Conservation (phyloP, 2,888 invertebrate species). For the Hemistola chrysoprasaria region DNA sequence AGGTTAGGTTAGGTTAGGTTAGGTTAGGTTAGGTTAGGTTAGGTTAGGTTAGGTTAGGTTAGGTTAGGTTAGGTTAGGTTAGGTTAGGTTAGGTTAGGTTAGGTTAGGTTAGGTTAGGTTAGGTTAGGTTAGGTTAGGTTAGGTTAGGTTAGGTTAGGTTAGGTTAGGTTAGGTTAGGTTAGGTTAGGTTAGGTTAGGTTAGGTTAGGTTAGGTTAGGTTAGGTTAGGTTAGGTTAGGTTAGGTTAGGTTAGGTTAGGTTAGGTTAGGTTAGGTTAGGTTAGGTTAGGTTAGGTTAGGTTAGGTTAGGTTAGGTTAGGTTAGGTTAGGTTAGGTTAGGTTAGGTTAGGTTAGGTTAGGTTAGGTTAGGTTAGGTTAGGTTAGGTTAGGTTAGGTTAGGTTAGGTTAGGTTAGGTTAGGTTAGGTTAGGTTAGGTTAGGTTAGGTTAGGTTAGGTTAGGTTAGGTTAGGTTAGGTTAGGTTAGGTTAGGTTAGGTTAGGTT, state of each 20-base stretch:
- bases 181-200: constrained; percentile 17
- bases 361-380: constrained; percentile 5
- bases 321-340: too few relatives aligned
- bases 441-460: constrained; percentile 6
- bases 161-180: constrained; percentile 17
- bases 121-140: constrained; percentile 14
- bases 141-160: constrained; percentile 1
- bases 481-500: constrained; percentile 19
- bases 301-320: too few relatives aligned
- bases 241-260: constrained; percentile 4
- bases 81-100: constrained; percentile 18
- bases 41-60: constrained; percentile 10
- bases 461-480: constrained; percentile 9
- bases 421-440: constrained; percentile 15
- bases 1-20: constrained; percentile 26
- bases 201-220: constrained; percentile 18
- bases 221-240: constrained; percentile 10
- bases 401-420: constrained; percentile 8
- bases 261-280: constrained; percentile 11
- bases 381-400: constrained; percentile 10
- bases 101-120: constrained; percentile 18
- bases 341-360: constrained; percentile 6
- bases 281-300: constrained; percentile 8
- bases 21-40: constrained; percentile 26
- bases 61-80: constrained; percentile 17